Evolutionary conservation across 2,888 invertebrate species (phyloP), one percentile per base, ranked within the genome.

Genomic region (Xanthostigma xanthostigma): DNA sequence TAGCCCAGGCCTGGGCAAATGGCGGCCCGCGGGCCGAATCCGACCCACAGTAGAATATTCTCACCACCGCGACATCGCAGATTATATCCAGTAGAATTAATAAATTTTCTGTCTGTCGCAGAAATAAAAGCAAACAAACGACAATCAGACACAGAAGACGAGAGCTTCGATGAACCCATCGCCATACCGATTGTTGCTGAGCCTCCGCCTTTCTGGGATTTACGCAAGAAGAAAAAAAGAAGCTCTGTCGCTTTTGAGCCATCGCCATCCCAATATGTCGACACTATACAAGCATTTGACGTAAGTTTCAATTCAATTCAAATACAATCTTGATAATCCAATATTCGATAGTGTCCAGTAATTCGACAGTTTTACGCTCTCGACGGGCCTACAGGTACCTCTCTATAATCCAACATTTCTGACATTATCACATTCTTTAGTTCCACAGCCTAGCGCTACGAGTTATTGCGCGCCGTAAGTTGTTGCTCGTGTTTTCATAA

Each of bases 221-320:
- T 54, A 33, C 45, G 36, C 48, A 3, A 52, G 9, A 14, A 56
- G 58, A 35, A 55, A 48, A 17, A 58, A 55, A 40, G 51, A 59
- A 33, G 57, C 57, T 12, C 53, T 54, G 2, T 52, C 51, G 51
- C 57, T 6, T 57, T 56, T 4, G 56, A 57, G 8, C 57, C 53
- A 36, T 55, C 56, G n/a, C 59, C 52, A 11, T 57, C 61, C 10
- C 62, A 62, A 49, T 64, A 65, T 50, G 66, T 64, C 5, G 68
- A 68, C 44, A 61, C 67, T 14, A 60, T 64, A 49, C 64, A 67
- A 55, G 68, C 67, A 9, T 69, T 69, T 49, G 63, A 63, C 45
- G 67, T 67, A 55, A 55, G 61, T 55, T 42, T n/a, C 3, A 27
- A 6, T 27, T 27, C 27, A 6, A 1, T 27, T 27, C 3, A 6